Base-by-base conservation (phyloP, 1,140 invertebrate species). In the Drosophila takahashii region DNA sequence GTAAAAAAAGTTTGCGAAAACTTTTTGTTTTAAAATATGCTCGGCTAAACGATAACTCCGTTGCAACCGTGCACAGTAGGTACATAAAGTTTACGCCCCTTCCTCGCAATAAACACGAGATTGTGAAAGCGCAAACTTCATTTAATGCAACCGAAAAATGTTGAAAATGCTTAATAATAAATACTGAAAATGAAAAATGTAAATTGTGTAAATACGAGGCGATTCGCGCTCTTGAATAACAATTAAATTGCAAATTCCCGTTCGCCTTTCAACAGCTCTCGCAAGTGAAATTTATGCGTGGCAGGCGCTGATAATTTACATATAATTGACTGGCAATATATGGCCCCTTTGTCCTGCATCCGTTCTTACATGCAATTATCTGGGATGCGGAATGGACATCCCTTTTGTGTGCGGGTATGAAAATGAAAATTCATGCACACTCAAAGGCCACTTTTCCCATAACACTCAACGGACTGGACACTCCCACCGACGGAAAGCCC, bases 1-100 rank as follows among this genome's bases (percentile, higher is more conserved):
- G 16, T 41, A 10, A 18, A 41, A 75, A 72, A 77, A 69, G 51
- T 57, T 61, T 27, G 27, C 41, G 57, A 66, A 44, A 79, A 72
- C 59, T 66, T 53, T 22, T 52, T 13, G 16, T 37, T 42, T 34
- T 34, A 22, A 37, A 22, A 37, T 22, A 50, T 11, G 13, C 7
- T 57, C 18, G 7, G 18, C 2, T 22, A 22, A 44, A 11, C 42
- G 9, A 0, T 10, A 42, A 10, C 15, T 44, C 22, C 3, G 16
- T 45, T 45, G 42, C 16, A 18, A 1, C 16, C 34, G 22, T 8
- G 7, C 8, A 4, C 6, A 6, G 13, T n/a, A n/a, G n/a, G n/a
- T n/a, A 39, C 13, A n/a, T n/a, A n/a, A 39, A 39, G 36, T n/a
- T 6, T 6, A n/a, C 36, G 13, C 13, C 36, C 36, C 4, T 13